Percentiles rank a stretch among this genome's conserved stretches.
phyloP scores from a whole-genome alignment of 1,140 invertebrate genomes.

The Drosophila bifasciata region DNA sequence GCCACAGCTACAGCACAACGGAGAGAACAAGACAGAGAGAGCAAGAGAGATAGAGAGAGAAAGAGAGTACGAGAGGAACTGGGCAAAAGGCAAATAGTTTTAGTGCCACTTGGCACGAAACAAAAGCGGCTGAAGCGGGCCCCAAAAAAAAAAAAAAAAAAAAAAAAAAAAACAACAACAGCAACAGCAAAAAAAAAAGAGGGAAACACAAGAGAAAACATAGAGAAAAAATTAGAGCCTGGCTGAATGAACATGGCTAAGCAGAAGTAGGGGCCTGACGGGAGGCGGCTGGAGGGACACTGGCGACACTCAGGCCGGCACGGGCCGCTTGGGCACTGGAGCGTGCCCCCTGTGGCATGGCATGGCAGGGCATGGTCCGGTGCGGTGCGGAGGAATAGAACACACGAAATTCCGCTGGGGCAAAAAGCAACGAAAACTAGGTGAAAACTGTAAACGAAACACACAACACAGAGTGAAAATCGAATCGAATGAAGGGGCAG shows the following conservation, averaged over 20 bases:
- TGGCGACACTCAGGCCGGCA: constrained; percentile 65
- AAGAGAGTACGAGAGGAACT: constrained; percentile 24
- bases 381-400: constrained; percentile 13
- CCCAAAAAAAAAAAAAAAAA: constrained; percentile 42
- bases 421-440: constrained; percentile 55
- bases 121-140: constrained; percentile 51
- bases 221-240: constrained; percentile 42
- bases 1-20: constrained; percentile 4
- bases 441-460: constrained; percentile 73
- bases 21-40: no score
- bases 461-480: constrained; percentile 55
- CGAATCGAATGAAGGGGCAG: constrained; percentile 54
- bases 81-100: constrained; percentile 78
- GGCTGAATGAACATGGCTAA: constrained; percentile 63
- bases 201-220: constrained; percentile 14
- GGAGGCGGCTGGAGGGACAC: constrained; percentile 3
- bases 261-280: constrained; percentile 16
- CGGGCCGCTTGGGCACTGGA: constrained; percentile 10
- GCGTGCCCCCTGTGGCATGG: not conserved
- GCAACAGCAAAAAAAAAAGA: not conserved
- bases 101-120: constrained; percentile 80
- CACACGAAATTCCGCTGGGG: constrained; percentile 60
- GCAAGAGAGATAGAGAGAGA: no score
- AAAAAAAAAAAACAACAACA: no score
- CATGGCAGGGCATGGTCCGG: constrained; percentile 6